Evolutionary conservation across 2,113 vertebrate genomes (phyloP), one percentile per base, ranked within the genome.

Genomic region (Connochaetes taurinus): DNA sequence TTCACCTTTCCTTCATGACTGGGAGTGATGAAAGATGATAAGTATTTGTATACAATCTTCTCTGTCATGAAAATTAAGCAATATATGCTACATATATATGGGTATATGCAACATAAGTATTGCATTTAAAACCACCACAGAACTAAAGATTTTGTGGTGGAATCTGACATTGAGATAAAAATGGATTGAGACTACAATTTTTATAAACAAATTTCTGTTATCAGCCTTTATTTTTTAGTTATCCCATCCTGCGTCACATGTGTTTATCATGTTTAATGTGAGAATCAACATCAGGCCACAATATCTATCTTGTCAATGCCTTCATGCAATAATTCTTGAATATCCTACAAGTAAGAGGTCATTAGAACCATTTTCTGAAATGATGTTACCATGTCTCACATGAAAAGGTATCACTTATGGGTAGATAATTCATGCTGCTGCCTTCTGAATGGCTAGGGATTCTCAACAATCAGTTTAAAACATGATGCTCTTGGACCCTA

Each of bases 331-430:
- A 90, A 96, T 90, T 84, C 31, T 64, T 81, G 45, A 47, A 81
- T 94, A 92, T 53, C 57, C 78, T 82, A 81, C 7, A 92, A 82
- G 29, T 62, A 89, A 88, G 90, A 95, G 87, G 62, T 94, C 40
- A 53, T 83, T 31, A 92, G 95, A 96, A 95, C 57, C 55, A 88
- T 91, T 96, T 97, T 97, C 74, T 91, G 53, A 53, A 58, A 88
- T 94, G 64, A 95, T 74, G n/a, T 62, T 50, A 87, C 84, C 87
- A 96, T 92, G 94, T 87, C 45, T 97, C 71, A 94, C 45, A 74
- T 64, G 71, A 57, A 87, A 96, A 90, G 6, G 43, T 40, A 94
- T 87, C 16, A 40, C 43, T 92, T 90, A 87, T 23, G 47, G 40
- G n/a, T 57, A 74, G 58, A 85, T 85, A 81, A 90, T 64, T 96